A percentile compares a stretch with the other conserved stretches of the same genome.
Conservation (phyloP, 2,113 vertebrate species). For the Peucedramus taeniatus region DNA sequence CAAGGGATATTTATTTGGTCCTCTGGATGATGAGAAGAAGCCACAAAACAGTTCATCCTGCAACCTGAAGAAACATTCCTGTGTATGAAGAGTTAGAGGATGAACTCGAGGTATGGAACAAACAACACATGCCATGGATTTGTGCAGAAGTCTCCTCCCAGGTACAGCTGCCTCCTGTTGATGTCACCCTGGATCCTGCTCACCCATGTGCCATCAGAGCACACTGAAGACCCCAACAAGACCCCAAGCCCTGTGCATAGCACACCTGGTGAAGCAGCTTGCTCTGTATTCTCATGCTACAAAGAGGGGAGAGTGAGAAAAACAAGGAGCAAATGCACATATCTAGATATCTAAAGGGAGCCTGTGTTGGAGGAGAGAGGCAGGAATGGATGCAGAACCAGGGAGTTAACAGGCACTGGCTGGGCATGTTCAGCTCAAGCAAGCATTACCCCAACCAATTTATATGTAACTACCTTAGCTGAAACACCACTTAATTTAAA, state of each 20-base stretch:
- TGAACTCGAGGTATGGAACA: background rate
- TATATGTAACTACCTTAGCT: background rate
- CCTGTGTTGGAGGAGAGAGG: background rate
- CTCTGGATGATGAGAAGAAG: background rate
- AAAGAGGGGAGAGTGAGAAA: background rate
- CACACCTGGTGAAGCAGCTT: fast-evolving
- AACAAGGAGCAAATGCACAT: background rate
- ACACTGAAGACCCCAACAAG: background rate
- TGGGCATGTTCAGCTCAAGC: background rate
- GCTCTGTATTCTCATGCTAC: background rate
- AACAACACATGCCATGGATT: fast-evolving
- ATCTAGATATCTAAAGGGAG: background rate
- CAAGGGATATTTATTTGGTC: background rate
- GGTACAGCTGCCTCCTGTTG: background rate
- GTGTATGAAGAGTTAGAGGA: background rate
- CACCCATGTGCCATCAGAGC: background rate
- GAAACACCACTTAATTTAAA: slow-evolving; percentile 18
- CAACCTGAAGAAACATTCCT: background rate
- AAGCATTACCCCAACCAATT: background rate
- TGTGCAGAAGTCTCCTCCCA: background rate
- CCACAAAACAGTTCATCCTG: background rate
- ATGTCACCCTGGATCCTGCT: background rate
- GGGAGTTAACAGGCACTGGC: background rate
- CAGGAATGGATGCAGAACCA: background rate
- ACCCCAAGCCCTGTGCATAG: background rate